phyloP scores from a whole-genome alignment of 2,888 invertebrate species.

The Stenurella melanura region DNA sequence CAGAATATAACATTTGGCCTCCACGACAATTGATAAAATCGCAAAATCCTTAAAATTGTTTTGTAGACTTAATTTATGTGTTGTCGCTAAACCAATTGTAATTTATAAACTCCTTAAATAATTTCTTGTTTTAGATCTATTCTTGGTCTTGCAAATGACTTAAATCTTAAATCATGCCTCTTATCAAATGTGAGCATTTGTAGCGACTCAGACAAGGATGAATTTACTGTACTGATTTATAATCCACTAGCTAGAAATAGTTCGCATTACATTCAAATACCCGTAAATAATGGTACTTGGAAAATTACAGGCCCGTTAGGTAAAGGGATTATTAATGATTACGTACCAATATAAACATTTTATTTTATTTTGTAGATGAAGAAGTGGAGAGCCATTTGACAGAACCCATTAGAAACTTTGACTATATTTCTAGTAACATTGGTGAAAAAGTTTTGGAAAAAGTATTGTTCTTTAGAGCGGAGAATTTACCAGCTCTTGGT shows the following conservation, averaged over 20 bases:
- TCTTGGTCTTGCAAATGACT: neutral
- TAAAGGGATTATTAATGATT: neutral
- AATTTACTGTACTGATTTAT: conserved; percentile 76
- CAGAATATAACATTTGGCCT: too few species aligned
- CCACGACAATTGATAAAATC: too few species aligned
- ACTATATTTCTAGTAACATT: conserved; percentile 43
- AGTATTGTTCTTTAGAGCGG: conserved; percentile 48
- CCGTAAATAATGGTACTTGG: conserved; percentile 69
- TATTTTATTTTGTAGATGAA: conserved; percentile 32
- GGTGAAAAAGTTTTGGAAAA: conserved; percentile 15
- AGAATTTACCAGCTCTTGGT: conserved; percentile 49
- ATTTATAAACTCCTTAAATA: neutral
- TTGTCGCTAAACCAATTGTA: neutral
- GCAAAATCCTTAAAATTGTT: too few species aligned
- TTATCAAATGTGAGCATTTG: conserved; percentile 80
- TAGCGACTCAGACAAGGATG: conserved; percentile 56
- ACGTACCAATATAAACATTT: neutral
- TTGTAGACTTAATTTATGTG: neutral
- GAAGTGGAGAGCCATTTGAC: conserved; percentile 49
- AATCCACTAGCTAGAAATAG: conserved; percentile 78
- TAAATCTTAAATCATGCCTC: conserved; percentile 74
- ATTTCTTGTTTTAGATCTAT: conserved; percentile 13
- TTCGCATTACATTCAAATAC: conserved; percentile 75
- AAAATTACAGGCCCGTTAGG: conserved; percentile 45
- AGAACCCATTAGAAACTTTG: conserved; percentile 49